Base-by-base conservation (phyloP, 2,888 invertebrate genomes). In the Nemoura dubitans region DNA sequence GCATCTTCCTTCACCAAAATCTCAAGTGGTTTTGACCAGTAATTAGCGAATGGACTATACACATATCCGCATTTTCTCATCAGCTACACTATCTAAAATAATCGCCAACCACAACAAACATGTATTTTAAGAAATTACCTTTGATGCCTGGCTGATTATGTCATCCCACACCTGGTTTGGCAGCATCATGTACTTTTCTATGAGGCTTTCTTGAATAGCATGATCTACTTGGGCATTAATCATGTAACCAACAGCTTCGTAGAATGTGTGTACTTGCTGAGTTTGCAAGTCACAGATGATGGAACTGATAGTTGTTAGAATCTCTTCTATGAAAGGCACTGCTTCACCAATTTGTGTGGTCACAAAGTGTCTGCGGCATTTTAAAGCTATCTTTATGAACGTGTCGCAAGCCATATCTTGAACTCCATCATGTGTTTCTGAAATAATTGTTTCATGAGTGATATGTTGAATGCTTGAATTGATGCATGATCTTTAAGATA, bases 331-430 rank as follows among this genome's bases (percentile, higher is more conserved):
- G 92, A 99, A 99, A 85, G 99, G 99, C 93, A 97, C 96, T 76
- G 96, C 95, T 92, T 99, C 99, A 78, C 99, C 99, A 88, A 97
- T 96, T 93, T 99, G 99, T 80, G 97, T 95, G 88, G 97, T 98
- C 27, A 99, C 98, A 93, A 99, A 99, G 93, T 99, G 99, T 89
- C 99, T 94, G 88, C 98, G 94, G 92, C 99, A 99, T 92, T 99
- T 99, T 90, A 98, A 94, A 42, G 99, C 98, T 90, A 99, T 99
- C 93, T 99, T 99, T 89, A 99, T 99, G 91, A 99, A 99, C 77
- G 99, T 99, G 93, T 99, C 99, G 93, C 99, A 99, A 88, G 99
- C 99, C 99, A 99, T 99, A 91, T 99, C 99, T 92, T 99, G 99
- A 36, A 99, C 99, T 90, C 99, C 99, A 92, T 99, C 99, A 91